Evolutionary conservation across 2,888 invertebrate genomes (phyloP), one percentile per base, ranked within the genome.

Genomic region (Anaspis maculata): DNA sequence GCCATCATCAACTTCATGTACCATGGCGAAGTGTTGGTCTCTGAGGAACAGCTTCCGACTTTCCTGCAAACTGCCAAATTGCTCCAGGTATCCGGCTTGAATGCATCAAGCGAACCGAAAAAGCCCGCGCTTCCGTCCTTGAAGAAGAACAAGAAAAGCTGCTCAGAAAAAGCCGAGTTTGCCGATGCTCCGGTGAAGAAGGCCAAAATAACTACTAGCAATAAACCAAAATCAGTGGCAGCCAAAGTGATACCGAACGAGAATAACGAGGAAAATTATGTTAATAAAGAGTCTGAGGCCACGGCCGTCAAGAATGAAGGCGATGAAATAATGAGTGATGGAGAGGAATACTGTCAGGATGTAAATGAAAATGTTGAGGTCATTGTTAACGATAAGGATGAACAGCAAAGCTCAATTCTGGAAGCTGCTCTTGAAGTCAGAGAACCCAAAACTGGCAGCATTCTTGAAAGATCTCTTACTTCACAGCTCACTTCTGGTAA

Each of bases 1-100:
- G 78, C 78, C 35, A 67, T 81, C 31, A 61, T 81, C 41, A 77
- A 77, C 38, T 81, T 80, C 47, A 80, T 81, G 73, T 81, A 81
- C 53, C 79, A 79, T 61, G 81, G 80, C 34, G 79, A 80, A 59
- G 80, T 80, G 1, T 75, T 78, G 52, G 77, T 81, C 43, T 72
- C 77, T 45, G 77, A 79, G 53, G 77, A 77, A 47, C 74, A 77
- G 49, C 52, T 79, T 38, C 67, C 75, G 30, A 76, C 78, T 9
- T 79, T 79, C 56, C 59, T 79, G 30, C 75, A 78, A 50, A 79
- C 79, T 6, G 80, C 79, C 15, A 76, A 77, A 49, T 63, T 79
- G 25, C 60, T 80, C 26, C 79, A 79, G 67, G 77, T 80, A 6
- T 75, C 77, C 53, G 80, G 80, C 13, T 62, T 80, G 16, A 56